These are phyloP conservation scores for Conopomorpha cramerella DNA, from an alignment of 1,140 invertebrate species.

Conservation along the genomic window DNA sequence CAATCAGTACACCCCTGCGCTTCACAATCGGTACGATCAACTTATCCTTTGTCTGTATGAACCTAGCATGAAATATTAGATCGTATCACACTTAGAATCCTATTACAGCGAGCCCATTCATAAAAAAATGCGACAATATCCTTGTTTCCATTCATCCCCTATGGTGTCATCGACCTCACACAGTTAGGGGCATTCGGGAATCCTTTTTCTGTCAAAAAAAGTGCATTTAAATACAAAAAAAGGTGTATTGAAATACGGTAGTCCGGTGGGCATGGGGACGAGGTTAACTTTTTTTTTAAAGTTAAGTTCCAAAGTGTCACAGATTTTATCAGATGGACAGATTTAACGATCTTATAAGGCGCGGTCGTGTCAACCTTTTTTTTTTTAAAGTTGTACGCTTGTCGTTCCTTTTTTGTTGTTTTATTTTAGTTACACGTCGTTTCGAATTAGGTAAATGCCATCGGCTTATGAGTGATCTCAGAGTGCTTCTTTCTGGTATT, in stretches of 20 bases:
- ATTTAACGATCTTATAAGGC: slow-evolving; percentile 51
- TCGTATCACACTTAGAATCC: no score
- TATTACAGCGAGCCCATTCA: no score
- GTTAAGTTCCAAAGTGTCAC: slow-evolving; percentile 48
- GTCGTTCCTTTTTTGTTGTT: slow-evolving; percentile 23
- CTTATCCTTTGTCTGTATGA: no score
- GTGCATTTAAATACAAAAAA: no score
- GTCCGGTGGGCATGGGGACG: slow-evolving; percentile 30
- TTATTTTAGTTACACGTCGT: slow-evolving; percentile 32
- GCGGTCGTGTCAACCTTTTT: slow-evolving; percentile 35
- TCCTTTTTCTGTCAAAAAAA: slow-evolving; percentile 31
- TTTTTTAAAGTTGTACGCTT: no score
- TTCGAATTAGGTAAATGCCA: slow-evolving; percentile 53
- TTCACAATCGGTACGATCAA: no score
- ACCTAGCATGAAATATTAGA: no score
- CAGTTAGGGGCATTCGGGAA: slow-evolving; percentile 29
- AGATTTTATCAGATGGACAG: slow-evolving; percentile 48
- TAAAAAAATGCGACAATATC: no score
- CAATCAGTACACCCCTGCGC: no score
- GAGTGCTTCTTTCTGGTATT: no score
- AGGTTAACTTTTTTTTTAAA: slow-evolving; percentile 25
- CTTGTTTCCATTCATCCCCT: no score
- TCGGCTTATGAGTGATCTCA: slow-evolving; percentile 36
- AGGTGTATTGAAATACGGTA: slow-evolving; percentile 58
- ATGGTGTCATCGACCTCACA: slow-evolving; percentile 41